These are phyloP conservation scores for Dallia pectoralis DNA, from an alignment of 2,797 vertebrate genomes.

Conservation along the genomic window DNA sequence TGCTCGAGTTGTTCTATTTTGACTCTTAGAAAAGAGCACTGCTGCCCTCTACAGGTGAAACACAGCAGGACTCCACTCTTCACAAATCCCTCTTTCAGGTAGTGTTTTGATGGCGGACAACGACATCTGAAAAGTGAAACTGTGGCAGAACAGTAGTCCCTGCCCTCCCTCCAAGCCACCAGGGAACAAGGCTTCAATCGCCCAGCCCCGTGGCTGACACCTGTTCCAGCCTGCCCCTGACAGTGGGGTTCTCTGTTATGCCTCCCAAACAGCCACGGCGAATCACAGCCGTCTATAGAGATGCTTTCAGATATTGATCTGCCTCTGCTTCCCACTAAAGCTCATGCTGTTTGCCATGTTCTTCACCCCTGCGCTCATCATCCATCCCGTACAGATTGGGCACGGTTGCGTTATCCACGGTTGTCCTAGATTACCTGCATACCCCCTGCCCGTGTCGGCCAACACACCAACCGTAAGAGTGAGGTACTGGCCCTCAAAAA, in stretches of 20 bases:
- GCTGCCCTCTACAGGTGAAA: conserved; percentile 69
- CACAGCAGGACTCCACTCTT: not conserved
- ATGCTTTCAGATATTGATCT: conserved; percentile 38
- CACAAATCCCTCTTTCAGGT: not conserved
- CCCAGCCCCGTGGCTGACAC: not conserved
- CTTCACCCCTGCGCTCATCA: conserved; percentile 16
- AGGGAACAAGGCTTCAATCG: not conserved
- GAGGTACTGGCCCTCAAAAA: not conserved
- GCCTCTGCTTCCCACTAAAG: conserved; percentile 32
- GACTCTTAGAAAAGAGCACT: conserved; percentile 55
- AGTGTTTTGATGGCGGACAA: not conserved
- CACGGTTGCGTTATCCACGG: not conserved
- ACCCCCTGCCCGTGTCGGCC: not conserved
- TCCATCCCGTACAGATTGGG: conserved; percentile 26
- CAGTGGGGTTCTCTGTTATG: not conserved
- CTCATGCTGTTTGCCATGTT: conserved; percentile 20
- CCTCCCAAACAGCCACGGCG: conserved; percentile 2
- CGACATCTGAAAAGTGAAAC: not conserved
- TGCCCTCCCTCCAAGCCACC: not conserved
- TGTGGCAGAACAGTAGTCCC: not conserved
- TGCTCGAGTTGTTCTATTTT: not conserved
- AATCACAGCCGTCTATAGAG: conserved; percentile 28
- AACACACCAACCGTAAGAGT: not conserved
- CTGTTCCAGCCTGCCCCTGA: not conserved
- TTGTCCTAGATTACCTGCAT: not conserved